Evolutionary conservation across 2,888 invertebrate genomes (phyloP).

Genomic region (Conistra vaccinii): DNA sequence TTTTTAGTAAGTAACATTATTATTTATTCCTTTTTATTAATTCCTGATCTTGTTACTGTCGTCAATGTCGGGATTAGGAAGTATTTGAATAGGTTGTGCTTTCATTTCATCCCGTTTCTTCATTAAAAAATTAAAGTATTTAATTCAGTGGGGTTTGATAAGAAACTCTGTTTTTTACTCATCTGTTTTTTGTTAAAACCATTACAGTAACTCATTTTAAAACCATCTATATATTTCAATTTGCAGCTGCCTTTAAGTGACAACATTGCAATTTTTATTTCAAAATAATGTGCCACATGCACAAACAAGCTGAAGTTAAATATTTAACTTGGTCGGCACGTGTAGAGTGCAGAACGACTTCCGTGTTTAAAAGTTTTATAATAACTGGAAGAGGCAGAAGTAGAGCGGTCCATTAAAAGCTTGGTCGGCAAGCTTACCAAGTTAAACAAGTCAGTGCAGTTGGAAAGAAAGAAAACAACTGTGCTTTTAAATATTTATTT

Average conservation of each 20-base stretch:
- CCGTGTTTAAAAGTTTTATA: conserved; percentile 43
- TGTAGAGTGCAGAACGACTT: conserved; percentile 28
- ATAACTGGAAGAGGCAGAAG: conserved; percentile 38
- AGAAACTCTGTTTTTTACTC: not conserved
- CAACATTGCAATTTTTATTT: not conserved
- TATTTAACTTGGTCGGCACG: conserved; percentile 25
- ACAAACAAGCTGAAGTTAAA: conserved; percentile 25
- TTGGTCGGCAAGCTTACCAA: conserved; percentile 15
- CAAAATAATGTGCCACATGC: not conserved
- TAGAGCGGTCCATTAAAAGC: conserved; percentile 48
- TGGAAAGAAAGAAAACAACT: not conserved
- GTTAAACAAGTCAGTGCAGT: conserved; percentile 16
- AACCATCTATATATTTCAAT: not conserved
- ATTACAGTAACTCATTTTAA: not conserved
- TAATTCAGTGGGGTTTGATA: not conserved
- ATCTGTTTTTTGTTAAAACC: not conserved
- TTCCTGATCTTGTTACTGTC: not conserved
- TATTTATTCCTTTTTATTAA: not conserved
- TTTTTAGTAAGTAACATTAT: not conserved
- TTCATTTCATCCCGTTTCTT: not conserved
- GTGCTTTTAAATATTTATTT: not conserved
- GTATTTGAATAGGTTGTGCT: not conserved
- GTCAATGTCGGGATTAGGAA: not conserved
- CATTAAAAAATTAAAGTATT: not conserved
- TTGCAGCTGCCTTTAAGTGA: not conserved